Conservation (phyloP, 2,888 invertebrate species). For the Nomada ferruginata region DNA sequence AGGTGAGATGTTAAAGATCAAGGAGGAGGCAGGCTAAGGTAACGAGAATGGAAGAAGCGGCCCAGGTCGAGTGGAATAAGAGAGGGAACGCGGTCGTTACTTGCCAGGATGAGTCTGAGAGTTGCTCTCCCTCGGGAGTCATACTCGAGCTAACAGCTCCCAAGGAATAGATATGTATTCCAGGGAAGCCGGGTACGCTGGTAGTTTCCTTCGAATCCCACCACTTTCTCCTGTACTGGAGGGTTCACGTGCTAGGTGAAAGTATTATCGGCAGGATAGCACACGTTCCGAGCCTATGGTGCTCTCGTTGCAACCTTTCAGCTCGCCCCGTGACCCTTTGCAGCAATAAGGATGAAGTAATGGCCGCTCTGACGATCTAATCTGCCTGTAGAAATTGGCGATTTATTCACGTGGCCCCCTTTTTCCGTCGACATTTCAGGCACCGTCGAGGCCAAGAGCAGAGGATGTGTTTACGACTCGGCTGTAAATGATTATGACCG, state of each 20-base stretch:
- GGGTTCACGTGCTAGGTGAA: constrained; percentile 71
- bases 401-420: constrained; percentile 34
- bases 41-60: constrained; percentile 69
- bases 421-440: background rate
- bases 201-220: constrained; percentile 58
- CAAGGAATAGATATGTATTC: constrained; percentile 78
- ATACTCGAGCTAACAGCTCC: constrained; percentile 79
- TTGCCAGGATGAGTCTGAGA: constrained; percentile 80
- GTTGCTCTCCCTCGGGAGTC: constrained; percentile 80
- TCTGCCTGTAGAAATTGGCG: constrained; percentile 43
- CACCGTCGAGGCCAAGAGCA: background rate
- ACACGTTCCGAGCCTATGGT: constrained; percentile 48
- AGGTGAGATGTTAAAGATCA: constrained; percentile 75
- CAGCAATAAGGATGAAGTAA: constrained; percentile 36
- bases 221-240: constrained; percentile 69
- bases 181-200: constrained; percentile 54
- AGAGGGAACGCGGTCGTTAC: constrained; percentile 77
- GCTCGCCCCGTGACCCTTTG: constrained; percentile 31
- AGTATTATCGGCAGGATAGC: constrained; percentile 68
- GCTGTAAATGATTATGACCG: constrained; percentile 39
- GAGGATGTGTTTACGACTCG: constrained; percentile 42
- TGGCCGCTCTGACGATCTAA: constrained; percentile 36
- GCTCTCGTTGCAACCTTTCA: constrained; percentile 51
- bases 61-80: constrained; percentile 71
- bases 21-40: constrained; percentile 47